Evolutionary conservation across 1,140 invertebrate genomes (phyloP), one percentile per base, ranked within the genome.

Genomic region (Diorhabda sublineata): DNA sequence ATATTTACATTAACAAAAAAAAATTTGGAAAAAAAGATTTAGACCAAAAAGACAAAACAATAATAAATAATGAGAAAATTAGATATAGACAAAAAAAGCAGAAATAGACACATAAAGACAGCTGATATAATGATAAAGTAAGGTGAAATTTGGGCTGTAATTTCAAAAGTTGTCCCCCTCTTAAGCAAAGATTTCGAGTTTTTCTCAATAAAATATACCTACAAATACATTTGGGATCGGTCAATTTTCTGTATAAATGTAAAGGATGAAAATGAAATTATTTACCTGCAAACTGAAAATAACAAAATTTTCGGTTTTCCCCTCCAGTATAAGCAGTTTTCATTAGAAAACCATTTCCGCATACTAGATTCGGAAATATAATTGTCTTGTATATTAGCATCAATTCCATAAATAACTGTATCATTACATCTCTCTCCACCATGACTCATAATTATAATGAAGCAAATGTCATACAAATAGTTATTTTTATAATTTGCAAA

Each of bases 301-400:
- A 93, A 86, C 71, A 93, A 90, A 66, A 93, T 84, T 81, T 93
- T 93, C 58, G 92, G 92, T 74, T 92, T 90, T 44, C 84, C 82
- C 1, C 79, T 75, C 41, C 93, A 81, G 67, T 81, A 69, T 2
- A 84, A 84, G 75, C 90, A 89, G 63, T 84, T 84, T n/a, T 81
- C 74, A 69, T 89, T 85, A 56, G 86, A 87, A 74, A 93, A 92
- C 69, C 83, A 83, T n/a, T 85, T 77, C 2, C 87, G 77, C 59
- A 92, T 84, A 45, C 84, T 81, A 42, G 61, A 47, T 52, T 8
- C 4, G 6, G 47, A 52, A 8, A 52, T 8, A 2, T 82, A 79
- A 61, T 81, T 74, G 8, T 84, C 76, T 26, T 80, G 71, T 5
- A 77, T 71, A 44, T 84, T 26, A 26, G 26, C 84, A 77, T 88